A percentile compares a stretch with the other conserved stretches of the same genome.
Evolutionary conservation across 2,888 invertebrate genomes (phyloP).

Genomic region (Scrobipalpa atriplicella): DNA sequence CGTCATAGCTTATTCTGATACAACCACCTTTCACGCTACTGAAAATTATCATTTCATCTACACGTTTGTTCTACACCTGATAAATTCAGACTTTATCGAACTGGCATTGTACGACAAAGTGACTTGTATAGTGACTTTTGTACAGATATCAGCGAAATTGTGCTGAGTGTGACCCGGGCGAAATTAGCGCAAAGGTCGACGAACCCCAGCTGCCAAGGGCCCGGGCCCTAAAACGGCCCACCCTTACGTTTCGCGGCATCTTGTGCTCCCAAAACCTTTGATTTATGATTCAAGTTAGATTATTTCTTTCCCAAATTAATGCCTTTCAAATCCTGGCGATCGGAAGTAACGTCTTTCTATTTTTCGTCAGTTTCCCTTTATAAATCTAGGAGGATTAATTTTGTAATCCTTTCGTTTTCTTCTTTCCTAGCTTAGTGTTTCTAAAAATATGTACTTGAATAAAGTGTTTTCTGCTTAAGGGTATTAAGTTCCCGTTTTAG

Average conservation of each 20-base stretch:
- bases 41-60: background rate
- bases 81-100: no score
- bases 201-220: slow-evolving; percentile 63
- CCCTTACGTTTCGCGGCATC: slow-evolving; percentile 21
- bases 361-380: background rate
- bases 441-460: no score
- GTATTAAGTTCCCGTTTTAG: no score
- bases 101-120: background rate
- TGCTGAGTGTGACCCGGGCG: slow-evolving; percentile 36
- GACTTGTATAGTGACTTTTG: background rate
- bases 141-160: background rate
- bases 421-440: background rate
- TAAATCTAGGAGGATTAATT: background rate
- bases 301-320: slow-evolving; percentile 11
- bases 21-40: background rate
- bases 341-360: background rate
- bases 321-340: slow-evolving; percentile 1
- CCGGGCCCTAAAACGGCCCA: slow-evolving; percentile 48
- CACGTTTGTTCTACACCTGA: background rate
- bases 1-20: slow-evolving; percentile 12
- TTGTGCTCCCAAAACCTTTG: slow-evolving; percentile 22
- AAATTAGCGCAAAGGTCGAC: slow-evolving; percentile 66
- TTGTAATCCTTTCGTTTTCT: background rate
- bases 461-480: no score
- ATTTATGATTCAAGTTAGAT: slow-evolving; percentile 26